Evolutionary conservation across 2,797 vertebrate genomes (phyloP), one percentile per base, ranked within the genome.

Genomic region (Spinibarbus caldwelli): DNA sequence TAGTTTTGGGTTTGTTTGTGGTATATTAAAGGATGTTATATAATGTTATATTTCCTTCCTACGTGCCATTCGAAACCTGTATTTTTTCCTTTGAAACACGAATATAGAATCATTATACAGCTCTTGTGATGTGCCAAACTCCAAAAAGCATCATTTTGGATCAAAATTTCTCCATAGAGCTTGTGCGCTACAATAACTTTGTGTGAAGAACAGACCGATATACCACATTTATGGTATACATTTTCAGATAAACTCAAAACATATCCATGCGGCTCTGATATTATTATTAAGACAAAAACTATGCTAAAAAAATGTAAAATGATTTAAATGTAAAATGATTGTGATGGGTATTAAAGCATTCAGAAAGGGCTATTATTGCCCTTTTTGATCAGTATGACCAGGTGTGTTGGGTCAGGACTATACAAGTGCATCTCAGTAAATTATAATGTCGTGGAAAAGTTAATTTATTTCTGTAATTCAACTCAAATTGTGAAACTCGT

Each of bases 241-340:
- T 17, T 29, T 72, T 29, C 3, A 26, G n/a, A 52, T 34, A 14
- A 10, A 52, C 72, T 52, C 34, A 68, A 68, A 68, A 68, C 19
- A 64, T 11, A 26, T 54, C 1, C 52, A 23, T 94, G 95, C 95
- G 93, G 95, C 91, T 83, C 92, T 92, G 93, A n/a, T n/a, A 95
- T 96, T 97, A 94, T 94, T 95, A n/a, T 95, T 93, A 94, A 94
- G 93, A n/a, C 88, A 92, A 93, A 92, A 92, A 92, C 90, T 92
- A 91, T 91, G 89, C 83, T 41, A 41, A 84, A 90, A 88, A 87
- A 82, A 81, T 86, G 84, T 86, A 68, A 85, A 86, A 41, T 79
- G 67, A 87, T 90, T 89, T 72, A 72, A 64, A 31, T 38, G 80
- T 62, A 45, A 49, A 75, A 78, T 11, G 73, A 76, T 29, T 45